Evolutionary conservation across 2,797 vertebrate genomes (phyloP).

Genomic region (Parauchenoglanis punctatus): DNA sequence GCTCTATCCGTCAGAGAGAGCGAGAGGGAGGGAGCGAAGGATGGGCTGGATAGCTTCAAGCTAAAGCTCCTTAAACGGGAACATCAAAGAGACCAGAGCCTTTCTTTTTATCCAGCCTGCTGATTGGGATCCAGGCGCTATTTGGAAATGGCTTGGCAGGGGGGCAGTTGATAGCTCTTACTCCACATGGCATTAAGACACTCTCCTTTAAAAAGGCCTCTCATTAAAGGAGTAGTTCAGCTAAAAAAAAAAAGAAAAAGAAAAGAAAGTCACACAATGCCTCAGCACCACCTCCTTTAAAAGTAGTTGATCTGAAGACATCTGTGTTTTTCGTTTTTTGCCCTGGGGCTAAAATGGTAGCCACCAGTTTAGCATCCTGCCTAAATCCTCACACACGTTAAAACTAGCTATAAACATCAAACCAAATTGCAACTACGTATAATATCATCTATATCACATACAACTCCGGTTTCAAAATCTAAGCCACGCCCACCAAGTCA

Average conservation of each 20-base stretch:
- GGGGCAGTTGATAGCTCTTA: conserved; percentile 24
- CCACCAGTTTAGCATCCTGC: not conserved
- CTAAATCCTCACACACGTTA: not conserved
- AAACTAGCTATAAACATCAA: not conserved
- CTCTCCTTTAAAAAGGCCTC: not conserved
- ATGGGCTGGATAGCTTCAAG: conserved; percentile 18
- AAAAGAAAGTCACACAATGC: not conserved
- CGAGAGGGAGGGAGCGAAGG: not conserved
- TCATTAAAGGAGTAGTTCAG: conserved; percentile 8
- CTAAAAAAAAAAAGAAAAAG: not conserved
- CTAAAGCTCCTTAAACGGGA: conserved; percentile 49
- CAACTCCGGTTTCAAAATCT: not conserved
- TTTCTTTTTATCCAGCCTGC: conserved; percentile 36
- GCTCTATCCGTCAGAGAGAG: conserved; percentile 41
- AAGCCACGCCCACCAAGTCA: not conserved
- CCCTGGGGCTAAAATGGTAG: not conserved
- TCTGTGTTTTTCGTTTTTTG: not conserved
- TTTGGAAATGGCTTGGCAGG: conserved; percentile 37
- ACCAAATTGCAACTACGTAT: not conserved
- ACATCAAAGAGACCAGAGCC: conserved; percentile 48
- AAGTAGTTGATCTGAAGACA: not conserved
- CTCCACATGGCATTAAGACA: conserved; percentile 59
- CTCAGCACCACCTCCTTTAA: not conserved
- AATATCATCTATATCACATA: not conserved
- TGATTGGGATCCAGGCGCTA: conserved; percentile 26